Evolutionary conservation across 2,113 vertebrate genomes (phyloP).

Genomic region (Rhynchomys soricoides): DNA sequence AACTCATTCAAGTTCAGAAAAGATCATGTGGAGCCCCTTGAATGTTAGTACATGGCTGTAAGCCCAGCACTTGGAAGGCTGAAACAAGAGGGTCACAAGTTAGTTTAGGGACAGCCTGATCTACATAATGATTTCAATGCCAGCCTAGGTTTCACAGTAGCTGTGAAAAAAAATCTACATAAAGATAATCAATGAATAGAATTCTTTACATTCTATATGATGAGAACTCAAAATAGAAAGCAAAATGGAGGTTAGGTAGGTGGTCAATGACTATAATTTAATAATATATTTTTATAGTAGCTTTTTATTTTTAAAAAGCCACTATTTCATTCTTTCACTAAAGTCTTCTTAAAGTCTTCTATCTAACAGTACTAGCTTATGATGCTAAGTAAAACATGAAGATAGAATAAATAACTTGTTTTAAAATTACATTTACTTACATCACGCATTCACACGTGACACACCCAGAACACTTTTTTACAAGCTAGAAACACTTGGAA

Average conservation of each 20-base stretch:
- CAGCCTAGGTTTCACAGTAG: background rate
- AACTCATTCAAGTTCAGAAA: conserved; percentile 1
- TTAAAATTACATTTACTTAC: conserved; percentile 47
- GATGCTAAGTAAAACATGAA: conserved; percentile 29
- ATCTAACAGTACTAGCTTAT: conserved; percentile 40
- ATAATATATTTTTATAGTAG: background rate
- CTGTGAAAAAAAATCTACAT: background rate
- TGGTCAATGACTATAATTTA: conserved; percentile 23
- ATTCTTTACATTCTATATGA: conserved; percentile 27
- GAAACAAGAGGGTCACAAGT: background rate
- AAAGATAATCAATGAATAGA: conserved; percentile 41
- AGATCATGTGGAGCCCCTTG: background rate
- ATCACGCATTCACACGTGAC: conserved; percentile 27
- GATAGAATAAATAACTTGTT: conserved; percentile 49
- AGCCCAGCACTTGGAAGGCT: background rate
- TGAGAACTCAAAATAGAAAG: conserved; percentile 35
- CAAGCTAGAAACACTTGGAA: conserved; percentile 50
- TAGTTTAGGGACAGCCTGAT: background rate
- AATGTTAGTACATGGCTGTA: background rate
- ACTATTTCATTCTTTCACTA: conserved; percentile 47
- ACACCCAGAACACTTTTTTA: conserved; percentile 20
- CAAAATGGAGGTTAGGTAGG: background rate
- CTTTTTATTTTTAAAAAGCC: conserved; percentile 52
- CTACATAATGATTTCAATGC: background rate
- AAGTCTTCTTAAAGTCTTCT: background rate